Evolutionary conservation across 30 jellyfish, hydroid and myxozoan species (phyloP).

Genomic region (Aurelia sp.): DNA sequence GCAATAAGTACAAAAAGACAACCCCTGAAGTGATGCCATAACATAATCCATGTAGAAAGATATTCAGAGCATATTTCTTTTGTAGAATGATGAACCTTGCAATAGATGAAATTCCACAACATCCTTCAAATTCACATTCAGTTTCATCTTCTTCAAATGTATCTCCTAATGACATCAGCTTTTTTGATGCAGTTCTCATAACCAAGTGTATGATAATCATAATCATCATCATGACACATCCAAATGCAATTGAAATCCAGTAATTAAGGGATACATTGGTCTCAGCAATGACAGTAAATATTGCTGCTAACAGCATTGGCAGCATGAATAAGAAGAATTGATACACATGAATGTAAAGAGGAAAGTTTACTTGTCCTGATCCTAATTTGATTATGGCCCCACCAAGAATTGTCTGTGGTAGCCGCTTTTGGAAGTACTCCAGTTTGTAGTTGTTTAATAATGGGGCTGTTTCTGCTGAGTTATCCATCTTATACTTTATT

Average conservation of each 20-base stretch:
- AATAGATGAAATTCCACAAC: conserved; percentile 6
- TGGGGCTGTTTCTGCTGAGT: conserved; percentile 72
- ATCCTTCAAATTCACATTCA: conserved; percentile 55
- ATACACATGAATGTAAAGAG: conserved; percentile 46
- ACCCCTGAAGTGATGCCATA: conserved; percentile 54
- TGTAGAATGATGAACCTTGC: conserved; percentile 40
- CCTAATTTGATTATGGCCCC: conserved; percentile 50
- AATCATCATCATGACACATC: conserved; percentile 44
- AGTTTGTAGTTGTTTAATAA: conserved; percentile 66
- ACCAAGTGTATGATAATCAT: conserved; percentile 15
- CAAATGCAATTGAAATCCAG: conserved; percentile 24
- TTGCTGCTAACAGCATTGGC: conserved; percentile 61
- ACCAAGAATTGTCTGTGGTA: conserved; percentile 78
- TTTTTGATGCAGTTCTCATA: background rate
- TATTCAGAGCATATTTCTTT: conserved; percentile 36
- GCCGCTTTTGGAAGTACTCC: conserved; percentile 42
- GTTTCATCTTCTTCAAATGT: conserved; percentile 41
- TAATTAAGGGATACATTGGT: conserved; percentile 11
- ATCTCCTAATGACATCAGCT: background rate
- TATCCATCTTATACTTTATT: conserved; percentile 33
- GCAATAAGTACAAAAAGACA: conserved; percentile 56
- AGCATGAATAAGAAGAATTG: conserved; percentile 47
- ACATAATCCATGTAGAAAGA: conserved; percentile 51
- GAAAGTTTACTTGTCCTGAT: conserved; percentile 11
- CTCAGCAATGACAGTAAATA: conserved; percentile 53